Percentiles rank a stretch among this genome's conserved stretches.
Conservation (phyloP, 2,888 invertebrate genomes). For the Tetheella fluctuosa region DNA sequence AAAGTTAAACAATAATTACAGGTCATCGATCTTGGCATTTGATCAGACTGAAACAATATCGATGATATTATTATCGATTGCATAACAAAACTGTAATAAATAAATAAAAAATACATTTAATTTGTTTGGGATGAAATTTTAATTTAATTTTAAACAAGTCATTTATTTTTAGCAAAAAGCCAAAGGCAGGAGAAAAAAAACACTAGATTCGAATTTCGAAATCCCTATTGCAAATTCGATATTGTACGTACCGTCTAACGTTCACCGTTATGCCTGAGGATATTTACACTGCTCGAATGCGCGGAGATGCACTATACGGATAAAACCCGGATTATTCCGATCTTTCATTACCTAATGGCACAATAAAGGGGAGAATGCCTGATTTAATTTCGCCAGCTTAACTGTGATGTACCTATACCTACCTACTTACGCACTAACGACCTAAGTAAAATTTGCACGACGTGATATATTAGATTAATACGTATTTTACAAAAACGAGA, state of each 20-base stretch:
- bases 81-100: no score
- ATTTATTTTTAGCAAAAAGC: no score
- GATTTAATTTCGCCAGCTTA: constrained; percentile 37
- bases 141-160: no score
- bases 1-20: no score
- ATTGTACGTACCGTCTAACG: constrained; percentile 29
- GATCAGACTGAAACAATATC: no score
- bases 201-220: constrained; percentile 52
- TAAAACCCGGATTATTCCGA: constrained; percentile 62
- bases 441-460: no score
- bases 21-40: no score
- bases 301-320: constrained; percentile 41
- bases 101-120: no score
- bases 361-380: constrained; percentile 29
- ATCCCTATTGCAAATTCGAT: constrained; percentile 59
- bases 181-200: constrained; percentile 36
- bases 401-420: constrained; percentile 18
- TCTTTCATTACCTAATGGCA: constrained; percentile 71
- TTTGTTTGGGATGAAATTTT: no score
- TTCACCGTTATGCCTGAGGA: constrained; percentile 51
- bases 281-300: constrained; percentile 60
- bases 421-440: not conserved
- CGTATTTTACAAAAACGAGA: no score
- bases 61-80: no score
- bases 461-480: no score